phyloP scores from a whole-genome alignment of 1,140 invertebrate species.

The Halyomorpha halys region DNA sequence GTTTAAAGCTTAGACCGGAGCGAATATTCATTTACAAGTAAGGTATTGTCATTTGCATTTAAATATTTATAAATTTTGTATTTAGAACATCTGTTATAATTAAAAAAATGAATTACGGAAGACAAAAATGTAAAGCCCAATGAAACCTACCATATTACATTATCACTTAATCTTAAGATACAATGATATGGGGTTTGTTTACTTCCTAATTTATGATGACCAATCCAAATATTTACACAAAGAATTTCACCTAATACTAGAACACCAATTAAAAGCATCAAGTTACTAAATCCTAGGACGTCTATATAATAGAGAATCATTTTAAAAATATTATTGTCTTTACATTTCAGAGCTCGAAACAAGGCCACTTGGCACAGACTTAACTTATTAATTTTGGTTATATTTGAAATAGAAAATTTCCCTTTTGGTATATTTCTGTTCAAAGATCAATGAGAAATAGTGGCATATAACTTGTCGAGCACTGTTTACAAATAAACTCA shows the following conservation, averaged over 20 bases:
- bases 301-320: not conserved
- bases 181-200: not conserved
- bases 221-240: not conserved
- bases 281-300: not conserved
- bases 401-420: too few relatives aligned
- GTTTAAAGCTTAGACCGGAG: constrained; percentile 17
- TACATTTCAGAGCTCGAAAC: constrained; percentile 7
- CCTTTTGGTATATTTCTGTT: too few relatives aligned
- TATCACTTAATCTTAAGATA: not conserved
- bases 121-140: constrained; percentile 17
- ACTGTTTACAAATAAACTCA: too few relatives aligned
- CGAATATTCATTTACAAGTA: constrained; percentile 9
- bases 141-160: not conserved
- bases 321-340: constrained; percentile 12
- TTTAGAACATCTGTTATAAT: not conserved
- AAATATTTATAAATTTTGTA: not conserved
- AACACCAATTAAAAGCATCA: constrained; percentile 8
- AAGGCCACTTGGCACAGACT: constrained; percentile 14
- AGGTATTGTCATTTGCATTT: constrained; percentile 11
- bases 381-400: not conserved
- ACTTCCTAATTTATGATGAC: not conserved
- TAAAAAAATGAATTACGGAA: not conserved
- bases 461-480: too few relatives aligned
- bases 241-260: not conserved
- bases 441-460: too few relatives aligned